Conservation (phyloP, 2,888 invertebrate species). For the Brenthis ino region DNA sequence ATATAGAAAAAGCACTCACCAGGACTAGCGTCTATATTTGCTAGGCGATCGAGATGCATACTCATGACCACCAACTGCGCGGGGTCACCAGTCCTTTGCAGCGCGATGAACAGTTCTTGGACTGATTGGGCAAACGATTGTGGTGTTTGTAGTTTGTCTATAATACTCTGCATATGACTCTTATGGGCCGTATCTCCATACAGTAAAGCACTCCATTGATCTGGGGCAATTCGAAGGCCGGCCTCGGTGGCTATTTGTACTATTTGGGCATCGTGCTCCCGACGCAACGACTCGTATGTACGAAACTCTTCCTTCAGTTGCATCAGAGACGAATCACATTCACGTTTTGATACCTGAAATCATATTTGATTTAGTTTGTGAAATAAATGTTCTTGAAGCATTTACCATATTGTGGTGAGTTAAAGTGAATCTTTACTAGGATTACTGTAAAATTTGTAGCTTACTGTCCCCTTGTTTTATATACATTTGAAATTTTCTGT, state of each 20-base stretch:
- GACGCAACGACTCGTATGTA: slow-evolving; percentile 94
- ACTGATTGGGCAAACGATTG: slow-evolving; percentile 95
- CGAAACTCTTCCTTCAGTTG: slow-evolving; percentile 98
- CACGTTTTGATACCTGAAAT: slow-evolving; percentile 93
- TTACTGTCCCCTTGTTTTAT: background rate
- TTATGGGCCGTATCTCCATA: slow-evolving; percentile 98
- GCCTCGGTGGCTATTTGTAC: slow-evolving; percentile 99
- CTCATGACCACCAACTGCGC: slow-evolving; percentile 87
- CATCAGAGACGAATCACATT: slow-evolving; percentile 98
- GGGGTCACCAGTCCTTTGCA: slow-evolving; percentile 95
- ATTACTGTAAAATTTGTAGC: background rate
- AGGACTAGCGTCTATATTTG: slow-evolving; percentile 92
- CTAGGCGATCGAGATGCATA: slow-evolving; percentile 91
- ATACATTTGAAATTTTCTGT: no score
- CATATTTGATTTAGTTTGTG: no score
- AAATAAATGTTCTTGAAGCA: no score
- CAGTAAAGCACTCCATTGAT: slow-evolving; percentile 98
- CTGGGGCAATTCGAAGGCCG: slow-evolving; percentile 97
- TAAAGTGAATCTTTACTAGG: no score
- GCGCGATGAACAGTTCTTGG: slow-evolving; percentile 93
- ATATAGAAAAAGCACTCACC: slow-evolving; percentile 68
- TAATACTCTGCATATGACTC: slow-evolving; percentile 96
- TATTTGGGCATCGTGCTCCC: slow-evolving; percentile 99
- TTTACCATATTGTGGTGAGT: no score
- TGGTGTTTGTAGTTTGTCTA: slow-evolving; percentile 95